Conservation (phyloP, 2,888 invertebrate species). For the Drosophila neoperkinsi region DNA sequence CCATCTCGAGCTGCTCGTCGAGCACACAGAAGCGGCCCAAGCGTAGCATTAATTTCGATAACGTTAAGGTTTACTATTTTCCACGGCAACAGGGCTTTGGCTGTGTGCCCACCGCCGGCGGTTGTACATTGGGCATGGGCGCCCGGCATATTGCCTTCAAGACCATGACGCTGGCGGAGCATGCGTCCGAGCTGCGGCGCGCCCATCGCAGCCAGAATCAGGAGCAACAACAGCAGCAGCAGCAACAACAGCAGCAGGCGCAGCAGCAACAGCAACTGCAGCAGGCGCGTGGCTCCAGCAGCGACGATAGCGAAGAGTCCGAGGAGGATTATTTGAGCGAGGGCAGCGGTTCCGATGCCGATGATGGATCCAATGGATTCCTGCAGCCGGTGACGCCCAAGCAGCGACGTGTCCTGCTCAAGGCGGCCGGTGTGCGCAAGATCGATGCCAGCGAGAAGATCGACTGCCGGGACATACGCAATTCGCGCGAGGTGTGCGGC, state of each 20-base stretch:
- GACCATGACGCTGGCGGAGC: conserved; percentile 94
- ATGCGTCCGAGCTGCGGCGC: conserved; percentile 94
- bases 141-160: conserved; percentile 89
- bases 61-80: conserved; percentile 97
- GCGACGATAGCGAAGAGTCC: conserved; percentile 94
- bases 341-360: conserved; percentile 92
- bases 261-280: conserved; percentile 67
- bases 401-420: conserved; percentile 93
- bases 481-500: conserved; percentile 96
- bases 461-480: conserved; percentile 96
- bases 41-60: conserved; percentile 94
- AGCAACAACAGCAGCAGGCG: conserved; percentile 79
- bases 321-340: conserved; percentile 91
- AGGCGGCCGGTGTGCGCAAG: conserved; percentile 97
- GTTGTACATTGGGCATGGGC: conserved; percentile 97
- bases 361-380: conserved; percentile 95
- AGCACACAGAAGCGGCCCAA: conserved; percentile 88
- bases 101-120: conserved; percentile 95
- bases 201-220: conserved; percentile 93
- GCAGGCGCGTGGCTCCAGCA: conserved; percentile 86
- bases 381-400: conserved; percentile 96
- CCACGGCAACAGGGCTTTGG: conserved; percentile 96
- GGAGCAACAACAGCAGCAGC: conserved; percentile 60
- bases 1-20: conserved; percentile 46
- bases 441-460: conserved; percentile 97